phyloP scores from a whole-genome alignment of 2,888 invertebrate genomes.

The Plebejus melissa region DNA sequence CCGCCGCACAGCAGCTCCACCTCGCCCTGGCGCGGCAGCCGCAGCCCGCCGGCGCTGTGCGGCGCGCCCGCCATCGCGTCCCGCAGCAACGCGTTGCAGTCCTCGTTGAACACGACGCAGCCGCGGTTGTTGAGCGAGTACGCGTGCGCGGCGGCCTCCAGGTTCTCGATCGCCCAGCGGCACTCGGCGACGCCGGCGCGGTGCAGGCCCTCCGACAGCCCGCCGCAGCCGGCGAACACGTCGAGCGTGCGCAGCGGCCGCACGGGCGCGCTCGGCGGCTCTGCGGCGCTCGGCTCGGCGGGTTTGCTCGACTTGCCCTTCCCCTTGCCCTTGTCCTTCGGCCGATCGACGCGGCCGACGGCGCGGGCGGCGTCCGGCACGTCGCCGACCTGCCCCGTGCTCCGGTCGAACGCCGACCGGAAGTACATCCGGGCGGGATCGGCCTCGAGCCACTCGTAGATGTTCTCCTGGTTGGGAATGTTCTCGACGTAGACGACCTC shows the following conservation, averaged over 20 bases:
- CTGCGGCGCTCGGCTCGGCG: constrained; percentile 40
- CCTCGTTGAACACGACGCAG: constrained; percentile 88
- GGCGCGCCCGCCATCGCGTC: constrained; percentile 82
- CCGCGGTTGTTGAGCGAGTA: constrained; percentile 86
- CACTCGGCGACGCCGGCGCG: constrained; percentile 84
- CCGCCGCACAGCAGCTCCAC: constrained; percentile 92
- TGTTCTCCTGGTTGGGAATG: constrained; percentile 64
- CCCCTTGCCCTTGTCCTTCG: constrained; percentile 83
- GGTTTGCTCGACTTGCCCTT: constrained; percentile 80
- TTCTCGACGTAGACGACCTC: constrained; percentile 82
- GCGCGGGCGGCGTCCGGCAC: constrained; percentile 79
- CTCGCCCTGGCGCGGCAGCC: constrained; percentile 86
- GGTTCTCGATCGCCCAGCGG: constrained; percentile 90
- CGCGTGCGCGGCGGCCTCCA: constrained; percentile 87
- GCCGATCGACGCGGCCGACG: constrained; percentile 80
- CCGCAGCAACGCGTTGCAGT: constrained; percentile 86
- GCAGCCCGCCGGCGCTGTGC: constrained; percentile 70
- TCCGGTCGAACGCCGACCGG: constrained; percentile 81
- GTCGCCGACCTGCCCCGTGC: constrained; percentile 76
- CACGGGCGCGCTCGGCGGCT: constrained; percentile 52
- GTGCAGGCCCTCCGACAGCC: constrained; percentile 86
- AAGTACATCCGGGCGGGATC: constrained; percentile 88
- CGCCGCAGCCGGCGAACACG: constrained; percentile 93
- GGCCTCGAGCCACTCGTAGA: constrained; percentile 79
- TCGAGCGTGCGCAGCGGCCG: constrained; percentile 84